Conservation (phyloP, 2,797 vertebrate genomes). For the Syngnathus acus region DNA sequence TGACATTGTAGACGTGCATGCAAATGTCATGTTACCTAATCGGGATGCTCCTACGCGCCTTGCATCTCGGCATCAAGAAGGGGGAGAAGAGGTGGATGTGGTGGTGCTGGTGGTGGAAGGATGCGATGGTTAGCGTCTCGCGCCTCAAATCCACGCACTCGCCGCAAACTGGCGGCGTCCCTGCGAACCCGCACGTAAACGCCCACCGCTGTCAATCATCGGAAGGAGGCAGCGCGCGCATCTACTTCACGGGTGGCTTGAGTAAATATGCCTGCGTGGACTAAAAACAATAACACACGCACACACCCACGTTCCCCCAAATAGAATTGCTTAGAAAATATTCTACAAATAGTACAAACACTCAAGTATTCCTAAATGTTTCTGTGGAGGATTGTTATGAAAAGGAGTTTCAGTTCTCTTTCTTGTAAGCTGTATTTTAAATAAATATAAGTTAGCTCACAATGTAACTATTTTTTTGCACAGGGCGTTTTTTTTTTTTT, state of each 20-base stretch:
- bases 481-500: no score
- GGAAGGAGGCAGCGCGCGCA: slow-evolving; percentile 37
- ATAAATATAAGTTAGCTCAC: background rate
- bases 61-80: slow-evolving; percentile 59
- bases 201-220: slow-evolving; percentile 55
- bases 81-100: slow-evolving; percentile 12
- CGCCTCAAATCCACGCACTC: slow-evolving; percentile 67
- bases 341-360: background rate
- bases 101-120: slow-evolving; percentile 16
- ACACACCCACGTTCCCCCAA: background rate
- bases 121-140: slow-evolving; percentile 43
- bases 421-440: no score
- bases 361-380: background rate
- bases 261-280: background rate
- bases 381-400: background rate
- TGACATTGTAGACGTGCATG: slow-evolving; percentile 37
- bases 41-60: slow-evolving; percentile 49
- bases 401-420: background rate
- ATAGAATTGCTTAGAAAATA: background rate
- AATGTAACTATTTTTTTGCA: background rate
- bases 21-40: slow-evolving; percentile 62
- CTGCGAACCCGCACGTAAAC: slow-evolving; percentile 70
- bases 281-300: slow-evolving; percentile 12
- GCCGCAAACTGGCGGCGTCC: slow-evolving; percentile 56
- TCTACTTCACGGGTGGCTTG: slow-evolving; percentile 42